Evolutionary conservation across 2,797 vertebrate genomes (phyloP).

Genomic region (Dryobates pubescens): DNA sequence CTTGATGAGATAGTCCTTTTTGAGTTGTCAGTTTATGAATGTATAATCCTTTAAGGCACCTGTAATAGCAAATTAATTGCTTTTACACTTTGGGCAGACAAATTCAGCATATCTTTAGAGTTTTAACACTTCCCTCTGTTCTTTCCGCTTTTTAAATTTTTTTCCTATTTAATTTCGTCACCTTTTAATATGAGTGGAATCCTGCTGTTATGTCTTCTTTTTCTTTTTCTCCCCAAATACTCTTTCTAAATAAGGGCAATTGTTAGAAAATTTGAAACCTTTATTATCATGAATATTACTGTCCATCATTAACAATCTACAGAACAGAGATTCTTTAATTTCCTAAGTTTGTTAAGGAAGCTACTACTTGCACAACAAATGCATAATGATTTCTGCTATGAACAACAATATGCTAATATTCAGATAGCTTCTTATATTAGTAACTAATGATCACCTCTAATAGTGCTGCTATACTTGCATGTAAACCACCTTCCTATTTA

Average conservation of each 20-base stretch:
- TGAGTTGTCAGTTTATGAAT: slow-evolving; percentile 29
- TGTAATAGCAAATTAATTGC: slow-evolving; percentile 48
- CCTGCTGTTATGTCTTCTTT: neutral
- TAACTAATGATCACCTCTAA: slow-evolving; percentile 54
- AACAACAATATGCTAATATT: slow-evolving; percentile 48
- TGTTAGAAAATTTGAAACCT: neutral
- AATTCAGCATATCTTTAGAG: slow-evolving; percentile 22
- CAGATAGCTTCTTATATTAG: slow-evolving; percentile 47
- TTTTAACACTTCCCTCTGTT: slow-evolving; percentile 4
- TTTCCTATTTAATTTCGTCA: neutral
- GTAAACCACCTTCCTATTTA: slow-evolving; percentile 53
- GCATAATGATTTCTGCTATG: slow-evolving; percentile 27
- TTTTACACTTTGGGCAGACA: neutral
- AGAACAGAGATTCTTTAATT: neutral
- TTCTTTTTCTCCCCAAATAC: neutral
- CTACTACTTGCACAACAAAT: neutral
- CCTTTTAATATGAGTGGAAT: neutral
- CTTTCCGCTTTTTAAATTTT: neutral
- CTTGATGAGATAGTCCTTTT: slow-evolving; percentile 25
- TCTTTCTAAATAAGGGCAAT: neutral
- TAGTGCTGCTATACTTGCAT: slow-evolving; percentile 40
- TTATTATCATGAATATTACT: neutral
- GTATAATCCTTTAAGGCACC: slow-evolving; percentile 23
- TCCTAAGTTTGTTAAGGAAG: slow-evolving; percentile 27
- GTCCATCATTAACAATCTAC: neutral